These are phyloP conservation scores for Cichlasoma orientale DNA, from an alignment of 2,797 vertebrate genomes.

Conservation along the genomic window DNA sequence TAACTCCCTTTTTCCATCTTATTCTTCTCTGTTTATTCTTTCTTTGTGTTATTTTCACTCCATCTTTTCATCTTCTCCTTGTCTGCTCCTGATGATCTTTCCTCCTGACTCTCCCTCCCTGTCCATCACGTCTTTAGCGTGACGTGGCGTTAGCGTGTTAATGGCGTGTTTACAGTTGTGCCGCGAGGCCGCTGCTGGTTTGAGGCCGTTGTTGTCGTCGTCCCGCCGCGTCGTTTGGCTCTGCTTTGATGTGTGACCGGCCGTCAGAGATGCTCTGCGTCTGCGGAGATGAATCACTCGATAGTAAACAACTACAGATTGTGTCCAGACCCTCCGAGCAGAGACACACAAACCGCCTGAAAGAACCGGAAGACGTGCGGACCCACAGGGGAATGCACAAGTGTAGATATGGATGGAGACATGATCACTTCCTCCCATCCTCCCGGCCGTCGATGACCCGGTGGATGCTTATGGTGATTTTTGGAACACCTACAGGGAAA, in stretches of 20 bases:
- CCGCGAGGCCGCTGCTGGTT: background rate
- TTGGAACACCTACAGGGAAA: no score
- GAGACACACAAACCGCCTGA: background rate
- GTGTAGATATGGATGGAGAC: background rate
- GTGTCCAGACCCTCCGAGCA: conserved; percentile 17
- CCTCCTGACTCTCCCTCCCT: background rate
- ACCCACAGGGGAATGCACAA: background rate
- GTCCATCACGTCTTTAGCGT: background rate
- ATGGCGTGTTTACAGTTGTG: background rate
- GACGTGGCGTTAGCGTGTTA: background rate
- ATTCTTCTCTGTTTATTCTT: background rate
- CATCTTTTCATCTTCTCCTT: background rate
- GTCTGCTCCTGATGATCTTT: background rate
- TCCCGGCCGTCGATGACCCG: background rate
- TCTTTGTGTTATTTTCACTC: background rate
- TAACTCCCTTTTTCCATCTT: background rate
- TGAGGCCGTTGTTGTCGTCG: background rate
- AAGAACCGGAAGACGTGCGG: background rate
- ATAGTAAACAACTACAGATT: conserved; percentile 56
- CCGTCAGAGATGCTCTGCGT: conserved; percentile 51
- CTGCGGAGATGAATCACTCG: conserved; percentile 55
- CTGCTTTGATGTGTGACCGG: conserved; percentile 45
- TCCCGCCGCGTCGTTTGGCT: conserved; percentile 22
- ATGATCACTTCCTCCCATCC: background rate
- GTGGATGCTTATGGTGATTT: background rate